Percentiles rank a stretch among this genome's conserved stretches.
phyloP scores from a whole-genome alignment of 2,113 vertebrate genomes.

The Pavo muticus region DNA sequence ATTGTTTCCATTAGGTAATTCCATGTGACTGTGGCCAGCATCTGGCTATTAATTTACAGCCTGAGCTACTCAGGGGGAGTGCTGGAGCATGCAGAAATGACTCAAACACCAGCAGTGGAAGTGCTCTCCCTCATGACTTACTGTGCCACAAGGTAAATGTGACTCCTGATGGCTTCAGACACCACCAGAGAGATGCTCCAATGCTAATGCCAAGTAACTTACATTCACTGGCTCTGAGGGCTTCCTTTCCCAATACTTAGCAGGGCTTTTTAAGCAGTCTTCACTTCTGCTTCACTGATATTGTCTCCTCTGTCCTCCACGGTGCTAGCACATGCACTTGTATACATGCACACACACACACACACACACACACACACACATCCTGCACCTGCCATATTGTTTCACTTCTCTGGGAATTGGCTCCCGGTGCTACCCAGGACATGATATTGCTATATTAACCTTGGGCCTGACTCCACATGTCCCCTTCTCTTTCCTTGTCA shows the following conservation, averaged over 20 bases:
- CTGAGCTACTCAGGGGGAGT: background rate
- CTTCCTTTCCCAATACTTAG: slow-evolving; percentile 23
- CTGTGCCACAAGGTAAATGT: background rate
- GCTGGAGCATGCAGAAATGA: background rate
- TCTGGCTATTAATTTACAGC: background rate
- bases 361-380: accelerated
- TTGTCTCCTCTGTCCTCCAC: background rate
- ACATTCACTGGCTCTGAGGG: background rate
- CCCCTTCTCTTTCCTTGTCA: background rate
- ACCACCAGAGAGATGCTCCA: background rate
- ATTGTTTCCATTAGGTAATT: background rate
- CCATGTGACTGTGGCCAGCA: background rate
- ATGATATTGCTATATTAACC: background rate
- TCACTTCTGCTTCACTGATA: background rate
- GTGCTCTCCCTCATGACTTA: background rate
- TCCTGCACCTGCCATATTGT: background rate
- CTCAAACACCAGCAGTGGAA: background rate
- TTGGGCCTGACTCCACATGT: background rate
- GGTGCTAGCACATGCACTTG: background rate
- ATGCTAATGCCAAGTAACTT: background rate
- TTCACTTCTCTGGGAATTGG: background rate
- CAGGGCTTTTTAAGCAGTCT: background rate
- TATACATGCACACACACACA: accelerated
- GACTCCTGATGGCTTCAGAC: background rate
- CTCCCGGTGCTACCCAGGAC: background rate